phyloP scores from a whole-genome alignment of 2,797 vertebrate species.

The Argentina silus region DNA sequence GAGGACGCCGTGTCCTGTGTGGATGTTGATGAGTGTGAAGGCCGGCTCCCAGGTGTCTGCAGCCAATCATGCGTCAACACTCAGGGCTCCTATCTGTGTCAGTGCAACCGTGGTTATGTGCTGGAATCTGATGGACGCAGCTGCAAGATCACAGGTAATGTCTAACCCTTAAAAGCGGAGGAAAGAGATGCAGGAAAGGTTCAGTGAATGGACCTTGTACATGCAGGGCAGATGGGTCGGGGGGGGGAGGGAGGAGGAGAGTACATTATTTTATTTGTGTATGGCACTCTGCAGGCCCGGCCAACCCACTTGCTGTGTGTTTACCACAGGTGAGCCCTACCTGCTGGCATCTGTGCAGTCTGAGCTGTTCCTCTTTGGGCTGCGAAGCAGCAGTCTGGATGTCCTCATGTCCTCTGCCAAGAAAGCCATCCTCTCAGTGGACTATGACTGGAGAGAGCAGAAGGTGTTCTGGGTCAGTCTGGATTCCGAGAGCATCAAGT shows the following conservation, averaged over 20 bases:
- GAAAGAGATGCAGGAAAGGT: no score
- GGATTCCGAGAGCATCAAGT: conserved; percentile 82
- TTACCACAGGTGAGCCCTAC: conserved; percentile 77
- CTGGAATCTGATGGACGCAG: conserved; percentile 75
- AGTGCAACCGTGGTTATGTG: conserved; percentile 78
- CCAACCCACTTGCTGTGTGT: background rate
- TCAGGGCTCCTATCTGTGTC: conserved; percentile 80
- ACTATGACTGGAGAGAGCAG: conserved; percentile 86
- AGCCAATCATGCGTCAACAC: conserved; percentile 82
- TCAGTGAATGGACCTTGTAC: no score
- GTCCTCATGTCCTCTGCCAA: conserved; percentile 77
- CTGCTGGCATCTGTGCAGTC: conserved; percentile 83
- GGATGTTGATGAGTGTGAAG: conserved; percentile 82
- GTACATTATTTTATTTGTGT: no score
- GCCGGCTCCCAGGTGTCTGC: conserved; percentile 60
- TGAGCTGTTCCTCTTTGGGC: conserved; percentile 79
- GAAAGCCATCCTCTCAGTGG: conserved; percentile 80
- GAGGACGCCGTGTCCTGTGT: conserved; percentile 58
- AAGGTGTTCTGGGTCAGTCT: conserved; percentile 88
- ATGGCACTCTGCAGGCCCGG: background rate
- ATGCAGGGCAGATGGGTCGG: no score
- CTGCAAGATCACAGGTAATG: conserved; percentile 86
- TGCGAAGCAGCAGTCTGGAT: conserved; percentile 79
- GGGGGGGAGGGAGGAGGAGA: no score
- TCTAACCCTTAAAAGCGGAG: no score